These are phyloP conservation scores for Hucho hucho DNA, from an alignment of 2,113 vertebrate genomes.

Conservation along the genomic window DNA sequence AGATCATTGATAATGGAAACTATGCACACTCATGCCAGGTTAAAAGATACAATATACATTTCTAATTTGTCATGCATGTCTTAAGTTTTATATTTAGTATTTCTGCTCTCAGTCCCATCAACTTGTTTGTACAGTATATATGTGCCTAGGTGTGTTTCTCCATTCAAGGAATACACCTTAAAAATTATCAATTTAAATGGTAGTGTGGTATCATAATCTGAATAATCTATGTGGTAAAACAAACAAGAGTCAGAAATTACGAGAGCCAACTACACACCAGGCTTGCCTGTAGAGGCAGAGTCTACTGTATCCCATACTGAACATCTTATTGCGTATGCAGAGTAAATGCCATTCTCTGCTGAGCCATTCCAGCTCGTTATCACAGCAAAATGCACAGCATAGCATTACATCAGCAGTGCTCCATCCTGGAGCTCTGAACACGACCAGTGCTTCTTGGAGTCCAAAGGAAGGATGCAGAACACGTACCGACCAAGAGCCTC, in stretches of 20 bases:
- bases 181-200: too few relatives aligned
- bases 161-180: too few relatives aligned
- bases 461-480: neutral
- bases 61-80: neutral
- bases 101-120: neutral
- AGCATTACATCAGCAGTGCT: neutral
- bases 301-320: neutral
- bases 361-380: neutral
- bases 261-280: neutral
- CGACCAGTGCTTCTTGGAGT: neutral
- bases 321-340: constrained; percentile 4
- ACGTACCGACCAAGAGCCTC: neutral
- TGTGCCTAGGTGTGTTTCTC: too few relatives aligned
- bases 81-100: neutral
- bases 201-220: too few relatives aligned
- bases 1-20: neutral
- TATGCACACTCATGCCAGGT: neutral
- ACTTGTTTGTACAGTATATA: too few relatives aligned
- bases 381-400: neutral
- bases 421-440: neutral
- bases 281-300: too few relatives aligned
- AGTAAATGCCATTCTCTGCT: neutral
- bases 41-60: neutral
- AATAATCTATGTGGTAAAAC: too few relatives aligned
- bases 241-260: neutral